A percentile compares a stretch with the other conserved stretches of the same genome.
Evolutionary conservation across 2,797 vertebrate genomes (phyloP).

Genomic region (Gallinago solitaria): DNA sequence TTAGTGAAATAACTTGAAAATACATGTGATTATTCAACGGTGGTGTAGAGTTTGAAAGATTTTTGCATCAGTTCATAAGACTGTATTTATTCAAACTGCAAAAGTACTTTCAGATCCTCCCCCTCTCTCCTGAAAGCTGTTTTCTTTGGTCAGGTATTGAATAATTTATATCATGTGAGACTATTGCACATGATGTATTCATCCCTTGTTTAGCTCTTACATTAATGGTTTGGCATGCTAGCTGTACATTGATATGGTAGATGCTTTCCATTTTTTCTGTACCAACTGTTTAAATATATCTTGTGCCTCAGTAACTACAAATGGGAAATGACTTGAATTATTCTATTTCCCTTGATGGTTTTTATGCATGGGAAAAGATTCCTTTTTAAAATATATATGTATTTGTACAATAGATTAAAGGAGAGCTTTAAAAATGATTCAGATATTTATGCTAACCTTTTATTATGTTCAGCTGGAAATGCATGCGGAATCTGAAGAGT

Average conservation of each 20-base stretch:
- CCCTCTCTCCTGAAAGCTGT: constrained; percentile 54
- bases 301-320: constrained; percentile 55
- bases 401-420: not conserved
- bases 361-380: not conserved
- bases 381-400: not conserved
- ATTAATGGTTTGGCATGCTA: constrained; percentile 64
- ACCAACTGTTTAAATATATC: constrained; percentile 72
- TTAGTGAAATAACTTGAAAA: not conserved
- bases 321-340: constrained; percentile 62
- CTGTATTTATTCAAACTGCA: constrained; percentile 25
- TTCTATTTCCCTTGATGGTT: constrained; percentile 45
- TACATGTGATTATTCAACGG: not conserved
- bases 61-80: not conserved
- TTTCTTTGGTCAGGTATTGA: constrained; percentile 65
- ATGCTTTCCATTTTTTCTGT: constrained; percentile 69
- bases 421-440: not conserved
- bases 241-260: constrained; percentile 61
- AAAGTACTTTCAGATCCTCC: constrained; percentile 46
- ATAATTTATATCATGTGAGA: constrained; percentile 66
- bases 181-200: constrained; percentile 66
- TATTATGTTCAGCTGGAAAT: not conserved
- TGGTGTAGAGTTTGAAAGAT: not conserved
- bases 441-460: not conserved
- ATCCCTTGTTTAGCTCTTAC: constrained; percentile 69
- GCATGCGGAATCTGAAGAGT: not conserved